Conservation (phyloP, 2,888 invertebrate species). For the Ichneumon xanthorius region DNA sequence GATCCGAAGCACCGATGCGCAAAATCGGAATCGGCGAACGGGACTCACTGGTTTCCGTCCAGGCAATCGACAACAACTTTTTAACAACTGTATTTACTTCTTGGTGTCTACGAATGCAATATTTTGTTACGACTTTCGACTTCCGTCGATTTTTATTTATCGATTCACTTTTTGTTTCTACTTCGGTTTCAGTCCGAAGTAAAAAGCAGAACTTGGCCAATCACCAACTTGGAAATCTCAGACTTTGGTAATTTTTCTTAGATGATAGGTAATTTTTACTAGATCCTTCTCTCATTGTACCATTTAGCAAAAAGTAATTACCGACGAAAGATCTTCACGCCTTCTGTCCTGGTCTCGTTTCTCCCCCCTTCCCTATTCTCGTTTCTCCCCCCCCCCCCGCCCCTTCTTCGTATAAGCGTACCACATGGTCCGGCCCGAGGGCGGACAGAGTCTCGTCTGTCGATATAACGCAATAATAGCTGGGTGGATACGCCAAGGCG, state of each 20-base stretch:
- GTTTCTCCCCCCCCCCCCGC: too few relatives aligned
- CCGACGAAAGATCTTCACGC: not conserved
- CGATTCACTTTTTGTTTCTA: too few relatives aligned
- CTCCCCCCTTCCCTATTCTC: too few relatives aligned
- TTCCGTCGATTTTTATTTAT: too few relatives aligned
- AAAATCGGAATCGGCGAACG: not conserved
- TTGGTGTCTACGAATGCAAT: not conserved
- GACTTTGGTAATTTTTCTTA: too few relatives aligned
- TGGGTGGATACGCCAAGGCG: conserved; percentile 1
- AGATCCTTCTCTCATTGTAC: too few relatives aligned
- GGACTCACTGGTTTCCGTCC: not conserved
- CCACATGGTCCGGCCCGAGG: not conserved
- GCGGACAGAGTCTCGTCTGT: not conserved
- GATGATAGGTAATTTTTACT: too few relatives aligned
- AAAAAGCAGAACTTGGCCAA: too few relatives aligned
- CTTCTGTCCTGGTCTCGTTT: not conserved
- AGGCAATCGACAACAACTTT: not conserved
- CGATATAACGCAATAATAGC: conserved; percentile 10
- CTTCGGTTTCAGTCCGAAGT: too few relatives aligned
- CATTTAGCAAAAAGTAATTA: not conserved
- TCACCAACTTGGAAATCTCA: too few relatives aligned
- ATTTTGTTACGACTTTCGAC: not conserved
- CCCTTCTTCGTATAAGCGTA: not conserved
- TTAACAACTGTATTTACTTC: not conserved
- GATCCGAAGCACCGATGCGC: conserved; percentile 37